These are phyloP conservation scores for Osmerus eperlanus DNA, from an alignment of 2,113 vertebrate genomes.

Conservation along the genomic window DNA sequence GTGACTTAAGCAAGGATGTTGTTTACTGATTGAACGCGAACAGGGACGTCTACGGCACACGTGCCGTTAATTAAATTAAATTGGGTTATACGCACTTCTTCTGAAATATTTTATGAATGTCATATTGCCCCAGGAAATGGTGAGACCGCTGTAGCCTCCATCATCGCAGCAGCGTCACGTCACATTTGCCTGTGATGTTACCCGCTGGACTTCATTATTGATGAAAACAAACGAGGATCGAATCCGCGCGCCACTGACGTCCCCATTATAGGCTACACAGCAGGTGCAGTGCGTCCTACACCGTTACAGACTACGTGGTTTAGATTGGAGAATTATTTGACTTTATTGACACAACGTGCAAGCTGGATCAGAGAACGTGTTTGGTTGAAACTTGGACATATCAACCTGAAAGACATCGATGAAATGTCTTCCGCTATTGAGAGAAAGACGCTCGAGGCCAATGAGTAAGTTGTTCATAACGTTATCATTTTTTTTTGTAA, in stretches of 20 bases:
- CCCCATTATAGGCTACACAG: constrained; percentile 11
- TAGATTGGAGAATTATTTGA: background rate
- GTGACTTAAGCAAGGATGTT: background rate
- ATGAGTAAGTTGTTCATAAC: constrained; percentile 85
- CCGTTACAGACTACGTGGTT: background rate
- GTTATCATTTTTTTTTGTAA: too few species aligned
- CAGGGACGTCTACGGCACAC: background rate
- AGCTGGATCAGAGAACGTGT: background rate
- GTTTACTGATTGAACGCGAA: background rate
- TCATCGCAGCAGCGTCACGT: constrained; percentile 27
- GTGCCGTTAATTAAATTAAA: background rate
- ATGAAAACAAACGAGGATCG: background rate
- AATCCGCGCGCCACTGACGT: background rate
- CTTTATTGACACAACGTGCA: constrained; percentile 9
- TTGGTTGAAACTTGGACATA: constrained; percentile 23
- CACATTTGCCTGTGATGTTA: constrained; percentile 20
- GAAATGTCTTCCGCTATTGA: constrained; percentile 93
- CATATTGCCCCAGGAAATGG: constrained; percentile 56
- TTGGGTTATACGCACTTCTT: background rate
- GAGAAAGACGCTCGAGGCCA: constrained; percentile 91
- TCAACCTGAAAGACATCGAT: constrained; percentile 17
- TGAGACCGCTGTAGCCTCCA: constrained; percentile 46
- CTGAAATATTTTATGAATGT: constrained; percentile 24
- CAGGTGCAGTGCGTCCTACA: constrained; percentile 53
- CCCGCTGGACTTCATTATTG: background rate